Conservation (phyloP, 2,113 vertebrate genomes). For the Hippocampus comes region DNA sequence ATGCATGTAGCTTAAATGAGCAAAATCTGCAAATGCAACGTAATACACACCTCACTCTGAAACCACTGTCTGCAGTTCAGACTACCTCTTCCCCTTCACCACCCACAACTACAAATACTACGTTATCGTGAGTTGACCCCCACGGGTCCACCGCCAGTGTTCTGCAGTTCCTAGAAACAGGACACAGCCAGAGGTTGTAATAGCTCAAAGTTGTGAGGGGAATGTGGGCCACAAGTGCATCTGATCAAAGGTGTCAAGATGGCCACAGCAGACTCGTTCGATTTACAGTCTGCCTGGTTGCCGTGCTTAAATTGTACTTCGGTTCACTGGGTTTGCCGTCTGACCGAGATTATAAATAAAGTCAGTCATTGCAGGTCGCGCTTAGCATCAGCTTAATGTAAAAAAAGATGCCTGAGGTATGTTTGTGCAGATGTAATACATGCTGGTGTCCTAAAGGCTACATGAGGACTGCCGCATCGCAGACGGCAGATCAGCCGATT, state of each 20-base stretch:
- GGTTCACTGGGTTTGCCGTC: slow-evolving; percentile 31
- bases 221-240: slow-evolving; percentile 34
- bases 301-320: not conserved
- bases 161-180: slow-evolving; percentile 46
- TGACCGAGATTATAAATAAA: slow-evolving; percentile 48
- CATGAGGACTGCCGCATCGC: slow-evolving; percentile 11
- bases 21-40: not conserved
- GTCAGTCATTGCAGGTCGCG: slow-evolving; percentile 27
- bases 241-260: slow-evolving; percentile 32
- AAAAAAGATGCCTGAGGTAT: slow-evolving; percentile 5
- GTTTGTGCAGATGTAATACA: slow-evolving; percentile 41
- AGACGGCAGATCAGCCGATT: slow-evolving; percentile 14
- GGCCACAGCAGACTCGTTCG: slow-evolving; percentile 17
- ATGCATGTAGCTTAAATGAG: not conserved
- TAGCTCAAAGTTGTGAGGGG: slow-evolving; percentile 20
- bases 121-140: not conserved
- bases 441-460: slow-evolving; percentile 36
- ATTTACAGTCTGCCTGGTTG: slow-evolving; percentile 13
- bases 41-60: slow-evolving; percentile 2
- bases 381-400: slow-evolving; percentile 19
- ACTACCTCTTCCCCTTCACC: slow-evolving; percentile 5
- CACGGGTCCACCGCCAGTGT: slow-evolving; percentile 7
- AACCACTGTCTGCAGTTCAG: slow-evolving; percentile 16
- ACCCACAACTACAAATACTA: not conserved
- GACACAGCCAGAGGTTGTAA: slow-evolving; percentile 36